Conservation (phyloP, 2,113 vertebrate species). For the Oostethus manadensis region DNA sequence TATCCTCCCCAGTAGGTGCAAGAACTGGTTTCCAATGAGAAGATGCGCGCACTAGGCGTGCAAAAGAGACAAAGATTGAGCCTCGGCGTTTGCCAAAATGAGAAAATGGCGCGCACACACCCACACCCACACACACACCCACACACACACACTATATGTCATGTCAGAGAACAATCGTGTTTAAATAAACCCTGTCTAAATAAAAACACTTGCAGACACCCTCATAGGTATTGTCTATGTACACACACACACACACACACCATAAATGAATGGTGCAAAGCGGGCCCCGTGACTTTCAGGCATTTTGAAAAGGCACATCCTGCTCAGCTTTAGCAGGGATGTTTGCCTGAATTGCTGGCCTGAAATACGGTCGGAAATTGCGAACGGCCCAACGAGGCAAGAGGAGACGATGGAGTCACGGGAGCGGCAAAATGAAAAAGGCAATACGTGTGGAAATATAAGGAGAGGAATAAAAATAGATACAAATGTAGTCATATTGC, state of each 20-base stretch:
- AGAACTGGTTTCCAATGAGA: too few species aligned
- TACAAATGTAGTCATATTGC: too few species aligned
- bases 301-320: constrained; percentile 30
- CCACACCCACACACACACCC: constrained; percentile 1
- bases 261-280: constrained; percentile 62
- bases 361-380: constrained; percentile 6
- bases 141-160: not conserved
- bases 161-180: constrained; percentile 20
- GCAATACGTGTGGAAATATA: too few species aligned
- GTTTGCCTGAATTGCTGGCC: not conserved
- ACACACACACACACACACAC: not conserved
- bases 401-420: not conserved
- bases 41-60: not conserved
- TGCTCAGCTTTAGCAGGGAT: not conserved
- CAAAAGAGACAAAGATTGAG: constrained; percentile 20
- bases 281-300: constrained; percentile 33
- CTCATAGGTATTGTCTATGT: constrained; percentile 6
- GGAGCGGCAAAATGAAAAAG: too few species aligned
- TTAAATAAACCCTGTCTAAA: constrained; percentile 28
- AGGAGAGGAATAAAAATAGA: too few species aligned
- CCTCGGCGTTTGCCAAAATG: constrained; percentile 12
- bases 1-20: too few species aligned
- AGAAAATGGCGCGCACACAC: constrained; percentile 36
- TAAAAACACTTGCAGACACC: constrained; percentile 28
- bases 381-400: not conserved